Conservation (phyloP, 2,797 vertebrate genomes). For the Enteromius trimaculatus region DNA sequence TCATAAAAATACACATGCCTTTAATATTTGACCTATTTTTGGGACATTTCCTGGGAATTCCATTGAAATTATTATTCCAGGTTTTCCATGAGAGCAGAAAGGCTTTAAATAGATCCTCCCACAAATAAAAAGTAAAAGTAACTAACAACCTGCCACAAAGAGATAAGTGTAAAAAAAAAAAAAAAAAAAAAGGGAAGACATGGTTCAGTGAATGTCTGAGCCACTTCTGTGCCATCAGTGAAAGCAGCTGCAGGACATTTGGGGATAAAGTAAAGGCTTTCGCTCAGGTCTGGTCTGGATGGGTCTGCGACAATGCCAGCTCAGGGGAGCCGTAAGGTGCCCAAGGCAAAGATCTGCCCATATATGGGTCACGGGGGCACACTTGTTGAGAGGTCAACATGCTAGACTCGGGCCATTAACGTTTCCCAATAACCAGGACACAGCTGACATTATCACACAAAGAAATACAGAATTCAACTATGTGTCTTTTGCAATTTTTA, state of each 20-base stretch:
- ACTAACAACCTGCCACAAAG: not conserved
- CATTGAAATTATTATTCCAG: not conserved
- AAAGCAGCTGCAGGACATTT: not conserved
- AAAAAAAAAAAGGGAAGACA: not conserved
- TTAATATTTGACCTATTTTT: not conserved
- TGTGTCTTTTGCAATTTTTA: not conserved
- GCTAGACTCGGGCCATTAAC: not conserved
- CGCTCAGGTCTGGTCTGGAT: not conserved
- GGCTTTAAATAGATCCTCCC: not conserved
- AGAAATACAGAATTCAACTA: not conserved
- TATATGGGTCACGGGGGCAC: not conserved
- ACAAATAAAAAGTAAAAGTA: not conserved
- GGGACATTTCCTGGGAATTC: not conserved
- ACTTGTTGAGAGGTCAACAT: constrained; percentile 4
- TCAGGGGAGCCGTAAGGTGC: not conserved
- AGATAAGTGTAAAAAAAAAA: not conserved
- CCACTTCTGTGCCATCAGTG: not conserved
- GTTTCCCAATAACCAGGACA: not conserved
- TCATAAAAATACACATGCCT: not conserved
- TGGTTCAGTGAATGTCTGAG: not conserved
- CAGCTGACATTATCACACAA: not conserved
- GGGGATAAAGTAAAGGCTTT: constrained; percentile 8
- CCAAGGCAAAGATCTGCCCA: not conserved
- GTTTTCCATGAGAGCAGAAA: not conserved
- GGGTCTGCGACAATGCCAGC: not conserved